These are phyloP conservation scores for Eristalis pertinax DNA, from an alignment of 2,888 invertebrate species.

Conservation along the genomic window DNA sequence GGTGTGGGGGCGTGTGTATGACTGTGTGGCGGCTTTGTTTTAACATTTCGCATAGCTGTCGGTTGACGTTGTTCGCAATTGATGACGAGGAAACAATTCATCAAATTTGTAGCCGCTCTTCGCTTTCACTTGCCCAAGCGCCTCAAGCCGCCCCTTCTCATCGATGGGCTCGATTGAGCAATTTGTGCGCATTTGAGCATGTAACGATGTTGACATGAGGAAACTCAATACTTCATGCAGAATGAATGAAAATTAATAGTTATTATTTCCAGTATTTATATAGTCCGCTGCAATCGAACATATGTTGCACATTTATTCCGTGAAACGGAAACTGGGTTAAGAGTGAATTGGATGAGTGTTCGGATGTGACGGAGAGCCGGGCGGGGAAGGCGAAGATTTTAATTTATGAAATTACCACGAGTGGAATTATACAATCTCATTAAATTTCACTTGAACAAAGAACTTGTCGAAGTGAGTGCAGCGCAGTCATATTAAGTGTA, in stretches of 20 bases:
- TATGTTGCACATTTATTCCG: neutral
- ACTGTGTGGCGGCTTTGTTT: neutral
- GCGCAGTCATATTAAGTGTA: neutral
- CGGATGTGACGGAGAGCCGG: neutral
- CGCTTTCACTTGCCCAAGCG: neutral
- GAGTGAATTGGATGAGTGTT: neutral
- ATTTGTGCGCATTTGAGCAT: conserved; percentile 6
- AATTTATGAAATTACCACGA: neutral
- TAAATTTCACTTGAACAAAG: neutral
- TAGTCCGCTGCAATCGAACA: neutral
- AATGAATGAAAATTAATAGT: neutral
- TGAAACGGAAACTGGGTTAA: neutral
- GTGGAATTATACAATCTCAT: neutral
- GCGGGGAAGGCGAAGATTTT: neutral
- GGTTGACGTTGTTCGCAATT: neutral
- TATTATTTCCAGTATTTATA: neutral
- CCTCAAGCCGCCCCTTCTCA: neutral
- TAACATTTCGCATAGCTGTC: neutral
- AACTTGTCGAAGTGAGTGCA: neutral
- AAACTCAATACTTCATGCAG: neutral
- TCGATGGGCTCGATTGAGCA: conserved; percentile 15
- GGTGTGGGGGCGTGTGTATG: too few relatives aligned
- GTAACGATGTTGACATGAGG: neutral
- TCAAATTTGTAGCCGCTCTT: neutral
- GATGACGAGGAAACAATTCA: neutral